Percentiles rank a stretch among this genome's conserved stretches.
These are phyloP conservation scores for Drosophila oshimai DNA, from an alignment of 1,140 invertebrate genomes.

Conservation along the genomic window DNA sequence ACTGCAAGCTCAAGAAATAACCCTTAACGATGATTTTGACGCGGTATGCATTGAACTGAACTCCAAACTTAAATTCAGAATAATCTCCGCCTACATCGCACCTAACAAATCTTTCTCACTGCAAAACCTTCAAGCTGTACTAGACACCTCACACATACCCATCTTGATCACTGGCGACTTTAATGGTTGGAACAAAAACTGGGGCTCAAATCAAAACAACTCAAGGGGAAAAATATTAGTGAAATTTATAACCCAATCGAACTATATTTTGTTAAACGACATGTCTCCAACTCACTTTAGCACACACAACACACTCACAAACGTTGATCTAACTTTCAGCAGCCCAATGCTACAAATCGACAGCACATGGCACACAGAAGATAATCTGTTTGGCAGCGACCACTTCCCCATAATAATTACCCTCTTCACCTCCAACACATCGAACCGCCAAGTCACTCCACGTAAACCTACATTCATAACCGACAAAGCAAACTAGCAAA, in stretches of 20 bases:
- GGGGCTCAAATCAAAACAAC: conserved; percentile 12
- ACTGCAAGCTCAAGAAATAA: background rate
- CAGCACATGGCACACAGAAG: conserved; percentile 26
- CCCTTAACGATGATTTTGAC: conserved; percentile 3
- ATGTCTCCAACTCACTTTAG: conserved; percentile 10
- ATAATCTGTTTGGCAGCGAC: too few species aligned
- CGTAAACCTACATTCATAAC: conserved; percentile 9
- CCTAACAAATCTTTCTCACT: conserved; percentile 4
- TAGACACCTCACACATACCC: too few species aligned
- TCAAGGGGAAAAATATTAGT: conserved; percentile 2
- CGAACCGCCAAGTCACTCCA: too few species aligned
- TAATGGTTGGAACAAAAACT: conserved; percentile 23
- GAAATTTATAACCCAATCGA: conserved; percentile 18
- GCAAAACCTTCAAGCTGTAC: conserved; percentile 12
- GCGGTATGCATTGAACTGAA: conserved; percentile 2
- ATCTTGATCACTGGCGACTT: too few species aligned
- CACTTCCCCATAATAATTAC: conserved; percentile 11
- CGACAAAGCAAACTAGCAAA: conserved; percentile 14
- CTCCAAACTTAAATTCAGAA: conserved; percentile 7
- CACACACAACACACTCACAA: too few species aligned
- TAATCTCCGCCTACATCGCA: conserved; percentile 12
- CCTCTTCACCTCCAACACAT: conserved; percentile 7
- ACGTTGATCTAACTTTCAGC: conserved; percentile 14
- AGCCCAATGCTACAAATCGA: conserved; percentile 13
- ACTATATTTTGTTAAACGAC: conserved; percentile 20